phyloP scores from a whole-genome alignment of 2,888 invertebrate species.

The Cecidostiba fungosa region DNA sequence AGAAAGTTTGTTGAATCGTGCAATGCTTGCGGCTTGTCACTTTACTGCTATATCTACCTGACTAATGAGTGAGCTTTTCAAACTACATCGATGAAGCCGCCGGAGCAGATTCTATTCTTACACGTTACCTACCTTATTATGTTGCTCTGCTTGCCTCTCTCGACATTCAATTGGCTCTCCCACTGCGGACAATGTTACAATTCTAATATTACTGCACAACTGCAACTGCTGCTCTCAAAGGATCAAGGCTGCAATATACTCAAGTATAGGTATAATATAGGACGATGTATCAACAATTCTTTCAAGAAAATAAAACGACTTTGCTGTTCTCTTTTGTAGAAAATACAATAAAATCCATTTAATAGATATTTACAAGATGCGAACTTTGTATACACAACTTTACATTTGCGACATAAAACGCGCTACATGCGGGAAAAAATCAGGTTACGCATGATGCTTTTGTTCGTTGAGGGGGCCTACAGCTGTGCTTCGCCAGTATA shows the following conservation, averaged over 20 bases:
- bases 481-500: background rate
- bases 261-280: no score
- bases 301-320: background rate
- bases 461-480: constrained; percentile 22
- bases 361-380: constrained; percentile 58
- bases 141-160: background rate
- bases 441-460: constrained; percentile 24
- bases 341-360: constrained; percentile 58
- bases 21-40: constrained; percentile 59
- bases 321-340: constrained; percentile 38
- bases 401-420: background rate
- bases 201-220: background rate
- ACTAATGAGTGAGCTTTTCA: constrained; percentile 59
- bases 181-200: background rate
- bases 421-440: background rate
- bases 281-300: no score
- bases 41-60: constrained; percentile 33
- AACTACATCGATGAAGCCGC: constrained; percentile 12
- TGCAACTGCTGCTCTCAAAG: background rate
- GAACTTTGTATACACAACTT: constrained; percentile 42
- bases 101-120: background rate
- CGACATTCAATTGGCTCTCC: background rate
- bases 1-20: constrained; percentile 76
- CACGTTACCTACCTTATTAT: background rate
- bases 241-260: background rate